phyloP scores from a whole-genome alignment of 1,140 invertebrate genomes.

The Drosophila eugracilis region DNA sequence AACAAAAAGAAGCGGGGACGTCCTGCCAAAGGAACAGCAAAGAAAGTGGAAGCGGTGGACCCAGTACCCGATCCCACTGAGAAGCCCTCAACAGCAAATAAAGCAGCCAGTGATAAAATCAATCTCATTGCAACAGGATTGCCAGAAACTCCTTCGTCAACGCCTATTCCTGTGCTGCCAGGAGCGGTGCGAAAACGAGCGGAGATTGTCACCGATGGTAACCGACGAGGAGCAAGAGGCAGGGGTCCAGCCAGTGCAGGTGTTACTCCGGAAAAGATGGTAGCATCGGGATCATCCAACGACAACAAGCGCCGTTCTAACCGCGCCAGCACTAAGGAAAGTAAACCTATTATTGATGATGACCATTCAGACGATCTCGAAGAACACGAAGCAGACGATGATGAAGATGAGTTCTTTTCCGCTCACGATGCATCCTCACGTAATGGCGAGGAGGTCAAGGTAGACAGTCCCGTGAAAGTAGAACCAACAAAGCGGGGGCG shows the following conservation, averaged over 20 bases:
- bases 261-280: slow-evolving; percentile 8
- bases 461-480: slow-evolving; percentile 49
- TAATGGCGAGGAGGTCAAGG: slow-evolving; percentile 53
- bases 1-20: slow-evolving; percentile 71
- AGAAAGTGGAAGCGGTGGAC: slow-evolving; percentile 7
- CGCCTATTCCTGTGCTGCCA: slow-evolving; percentile 77
- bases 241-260: slow-evolving; percentile 6
- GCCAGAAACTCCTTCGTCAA: slow-evolving; percentile 5
- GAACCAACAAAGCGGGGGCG: slow-evolving; percentile 46
- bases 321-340: slow-evolving; percentile 61
- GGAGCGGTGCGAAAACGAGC: slow-evolving; percentile 86
- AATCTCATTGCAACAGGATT: slow-evolving; percentile 35
- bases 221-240: slow-evolving; percentile 59
- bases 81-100: slow-evolving; percentile 13
- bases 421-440: slow-evolving; percentile 72
- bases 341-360: slow-evolving; percentile 51
- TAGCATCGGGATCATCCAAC: slow-evolving; percentile 22
- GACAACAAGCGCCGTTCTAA: slow-evolving; percentile 75
- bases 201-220: slow-evolving; percentile 78
- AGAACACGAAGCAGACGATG: slow-evolving; percentile 44
- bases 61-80: background rate
- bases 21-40: slow-evolving; percentile 49
- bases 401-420: slow-evolving; percentile 76
- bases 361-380: slow-evolving; percentile 39
- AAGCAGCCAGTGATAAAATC: slow-evolving; percentile 66